Conservation (phyloP, 2,113 vertebrate species). For the Catharus fuscescens region DNA sequence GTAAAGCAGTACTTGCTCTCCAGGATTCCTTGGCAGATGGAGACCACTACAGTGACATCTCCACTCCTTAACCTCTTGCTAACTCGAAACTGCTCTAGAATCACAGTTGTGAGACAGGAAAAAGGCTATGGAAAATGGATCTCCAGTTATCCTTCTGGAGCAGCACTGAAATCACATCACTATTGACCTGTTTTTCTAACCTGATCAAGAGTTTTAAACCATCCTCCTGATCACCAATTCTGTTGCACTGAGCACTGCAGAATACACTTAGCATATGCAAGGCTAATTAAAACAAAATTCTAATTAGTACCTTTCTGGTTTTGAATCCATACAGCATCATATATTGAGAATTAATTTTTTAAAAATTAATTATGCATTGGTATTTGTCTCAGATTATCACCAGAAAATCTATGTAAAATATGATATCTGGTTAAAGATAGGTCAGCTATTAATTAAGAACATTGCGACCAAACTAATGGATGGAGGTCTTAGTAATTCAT, state of each 20-base stretch:
- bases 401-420: constrained; percentile 69
- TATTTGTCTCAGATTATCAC: constrained; percentile 64
- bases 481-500: constrained; percentile 46
- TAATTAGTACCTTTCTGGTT: constrained; percentile 71
- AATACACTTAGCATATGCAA: constrained; percentile 51
- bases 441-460: constrained; percentile 65
- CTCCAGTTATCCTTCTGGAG: neutral
- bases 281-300: constrained; percentile 69
- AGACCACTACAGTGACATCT: neutral
- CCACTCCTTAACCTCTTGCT: neutral
- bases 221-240: neutral
- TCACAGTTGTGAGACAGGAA: neutral
- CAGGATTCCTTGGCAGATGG: neutral
- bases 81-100: neutral
- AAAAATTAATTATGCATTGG: constrained; percentile 67
- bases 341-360: constrained; percentile 70
- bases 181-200: neutral
- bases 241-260: neutral
- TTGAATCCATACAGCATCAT: constrained; percentile 53
- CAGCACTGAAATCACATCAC: neutral
- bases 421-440: constrained; percentile 51
- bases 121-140: neutral
- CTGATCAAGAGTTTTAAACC: neutral
- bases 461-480: constrained; percentile 47
- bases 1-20: neutral